Percentiles rank a stretch among this genome's conserved stretches.
phyloP scores from a whole-genome alignment of 92 coral and sea anemone species.

The Metridium senile region DNA sequence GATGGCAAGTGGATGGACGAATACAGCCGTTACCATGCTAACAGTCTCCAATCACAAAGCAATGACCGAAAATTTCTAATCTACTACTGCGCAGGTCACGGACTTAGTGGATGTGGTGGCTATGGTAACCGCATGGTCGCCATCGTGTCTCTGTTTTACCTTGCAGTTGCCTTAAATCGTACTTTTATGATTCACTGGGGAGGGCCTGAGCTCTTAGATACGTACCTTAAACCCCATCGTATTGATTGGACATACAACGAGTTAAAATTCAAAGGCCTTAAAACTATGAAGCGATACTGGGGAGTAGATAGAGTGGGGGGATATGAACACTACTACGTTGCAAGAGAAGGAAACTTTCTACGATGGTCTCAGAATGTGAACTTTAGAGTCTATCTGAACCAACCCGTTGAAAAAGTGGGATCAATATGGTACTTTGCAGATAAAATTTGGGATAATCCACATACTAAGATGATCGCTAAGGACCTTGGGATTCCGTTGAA shows the following conservation, averaged over 20 bases:
- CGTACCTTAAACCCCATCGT: conserved; percentile 39
- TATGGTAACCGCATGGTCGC: conserved; percentile 55
- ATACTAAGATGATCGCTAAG: conserved; percentile 34
- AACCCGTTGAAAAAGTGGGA: conserved; percentile 33
- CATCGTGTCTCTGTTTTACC: conserved; percentile 41
- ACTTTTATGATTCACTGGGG: conserved; percentile 58
- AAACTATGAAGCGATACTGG: conserved; percentile 35
- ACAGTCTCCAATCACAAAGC: conserved; percentile 28
- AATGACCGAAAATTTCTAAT: conserved; percentile 35
- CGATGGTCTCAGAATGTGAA: conserved; percentile 39
- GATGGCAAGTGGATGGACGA: conserved; percentile 35
- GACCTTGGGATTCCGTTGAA: conserved; percentile 37
- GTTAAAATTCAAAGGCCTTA: conserved; percentile 10
- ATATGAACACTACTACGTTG: conserved; percentile 7
- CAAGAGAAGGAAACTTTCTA: conserved; percentile 31
- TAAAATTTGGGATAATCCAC: conserved; percentile 39
- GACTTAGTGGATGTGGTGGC: conserved; percentile 46
- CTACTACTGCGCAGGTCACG: conserved; percentile 40
- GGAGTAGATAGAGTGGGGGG: conserved; percentile 19
- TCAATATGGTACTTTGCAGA: conserved; percentile 47
- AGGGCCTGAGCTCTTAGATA: conserved; percentile 47
- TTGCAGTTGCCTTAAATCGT: conserved; percentile 44
- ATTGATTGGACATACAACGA: conserved; percentile 41
- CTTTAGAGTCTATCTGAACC: conserved; percentile 10
- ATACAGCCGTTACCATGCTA: conserved; percentile 32